Evolutionary conservation across 2,888 invertebrate genomes (phyloP).

Genomic region (Eledona agricola): DNA sequence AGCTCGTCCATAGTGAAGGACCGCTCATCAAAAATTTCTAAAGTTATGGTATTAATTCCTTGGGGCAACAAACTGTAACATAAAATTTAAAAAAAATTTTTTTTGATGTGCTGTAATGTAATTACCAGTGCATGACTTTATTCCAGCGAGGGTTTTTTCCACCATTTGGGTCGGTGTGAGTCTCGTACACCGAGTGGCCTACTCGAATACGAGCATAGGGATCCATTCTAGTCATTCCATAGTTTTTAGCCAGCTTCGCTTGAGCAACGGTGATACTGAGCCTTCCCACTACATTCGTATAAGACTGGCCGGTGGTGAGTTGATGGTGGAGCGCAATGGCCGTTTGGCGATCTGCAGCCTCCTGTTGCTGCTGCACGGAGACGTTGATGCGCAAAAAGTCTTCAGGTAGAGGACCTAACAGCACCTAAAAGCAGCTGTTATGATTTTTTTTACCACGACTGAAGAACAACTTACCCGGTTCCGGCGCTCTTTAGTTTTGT

Average conservation of each 20-base stretch:
- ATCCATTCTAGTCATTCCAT: conserved; percentile 95
- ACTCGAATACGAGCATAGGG: conserved; percentile 93
- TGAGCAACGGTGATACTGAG: conserved; percentile 88
- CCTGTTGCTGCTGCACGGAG: conserved; percentile 71
- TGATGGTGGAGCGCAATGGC: conserved; percentile 78
- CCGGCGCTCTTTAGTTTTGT: conserved; percentile 59
- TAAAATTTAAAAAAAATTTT: background rate
- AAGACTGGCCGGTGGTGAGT: conserved; percentile 62
- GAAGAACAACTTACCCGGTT: conserved; percentile 52
- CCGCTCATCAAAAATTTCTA: conserved; percentile 97
- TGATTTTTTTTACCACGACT: background rate
- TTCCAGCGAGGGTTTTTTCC: conserved; percentile 97
- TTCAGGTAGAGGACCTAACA: conserved; percentile 80
- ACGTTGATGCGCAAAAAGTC: conserved; percentile 75
- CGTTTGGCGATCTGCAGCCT: conserved; percentile 81
- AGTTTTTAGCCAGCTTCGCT: conserved; percentile 93
- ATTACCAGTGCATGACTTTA: conserved; percentile 90
- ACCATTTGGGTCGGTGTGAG: conserved; percentile 93
- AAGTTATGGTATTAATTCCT: conserved; percentile 86
- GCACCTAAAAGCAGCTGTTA: conserved; percentile 67
- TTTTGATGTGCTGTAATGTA: conserved; percentile 5
- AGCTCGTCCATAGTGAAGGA: conserved; percentile 96
- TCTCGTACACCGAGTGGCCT: conserved; percentile 95
- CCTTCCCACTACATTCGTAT: conserved; percentile 70
- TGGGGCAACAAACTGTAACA: conserved; percentile 79